Conservation (phyloP, 2,113 vertebrate species). For the Boulengeromyrus knoepffleri region DNA sequence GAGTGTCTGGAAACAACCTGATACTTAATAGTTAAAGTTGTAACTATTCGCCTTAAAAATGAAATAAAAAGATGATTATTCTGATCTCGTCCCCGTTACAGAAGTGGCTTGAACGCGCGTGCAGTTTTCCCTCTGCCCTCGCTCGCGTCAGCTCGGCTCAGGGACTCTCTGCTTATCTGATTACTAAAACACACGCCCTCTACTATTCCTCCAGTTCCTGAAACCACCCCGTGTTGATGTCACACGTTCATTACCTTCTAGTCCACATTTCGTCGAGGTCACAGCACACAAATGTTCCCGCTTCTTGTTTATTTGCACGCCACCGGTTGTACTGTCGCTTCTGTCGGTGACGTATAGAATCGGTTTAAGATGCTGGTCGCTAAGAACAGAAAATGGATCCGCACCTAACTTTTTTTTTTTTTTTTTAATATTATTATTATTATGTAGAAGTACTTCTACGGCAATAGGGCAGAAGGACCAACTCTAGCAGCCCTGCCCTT, state of each 20-base stretch:
- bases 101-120: neutral
- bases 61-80: neutral
- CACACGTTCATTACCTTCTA: neutral
- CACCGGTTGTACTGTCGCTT: neutral
- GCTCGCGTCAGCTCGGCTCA: neutral
- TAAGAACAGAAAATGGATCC: neutral
- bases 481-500: neutral
- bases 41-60: neutral
- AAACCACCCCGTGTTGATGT: slow-evolving; percentile 11
- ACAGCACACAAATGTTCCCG: neutral
- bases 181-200: slow-evolving; percentile 13
- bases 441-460: neutral
- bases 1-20: neutral
- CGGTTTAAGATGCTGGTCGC: neutral
- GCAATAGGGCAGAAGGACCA: neutral
- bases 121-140: neutral
- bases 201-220: slow-evolving; percentile 11
- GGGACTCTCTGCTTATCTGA: slow-evolving; percentile 19
- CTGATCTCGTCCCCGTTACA: neutral
- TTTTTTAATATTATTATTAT: neutral
- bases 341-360: neutral
- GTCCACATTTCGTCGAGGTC: slow-evolving; percentile 1
- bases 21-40: neutral
- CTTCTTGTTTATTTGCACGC: neutral
- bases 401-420: neutral